Evolutionary conservation across 2,113 vertebrate genomes (phyloP).

Genomic region (Menura novaehollandiae): DNA sequence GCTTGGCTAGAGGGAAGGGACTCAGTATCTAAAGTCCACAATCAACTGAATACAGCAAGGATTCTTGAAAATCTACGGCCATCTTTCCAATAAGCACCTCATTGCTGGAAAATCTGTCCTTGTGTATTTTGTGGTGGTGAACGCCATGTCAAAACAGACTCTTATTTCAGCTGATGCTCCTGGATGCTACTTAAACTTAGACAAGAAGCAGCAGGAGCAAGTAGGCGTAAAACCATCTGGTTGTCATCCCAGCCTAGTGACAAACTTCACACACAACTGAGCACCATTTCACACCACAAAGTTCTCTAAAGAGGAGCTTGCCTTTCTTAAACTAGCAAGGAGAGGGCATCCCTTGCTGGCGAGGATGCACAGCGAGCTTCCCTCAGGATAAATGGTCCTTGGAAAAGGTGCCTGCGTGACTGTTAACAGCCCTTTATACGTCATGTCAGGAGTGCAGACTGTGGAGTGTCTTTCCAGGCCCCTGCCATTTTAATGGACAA

Average conservation of each 20-base stretch:
- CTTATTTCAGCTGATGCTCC: neutral
- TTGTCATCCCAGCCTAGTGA: neutral
- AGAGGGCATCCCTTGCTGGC: neutral
- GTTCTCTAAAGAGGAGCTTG: neutral
- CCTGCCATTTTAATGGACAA: constrained; percentile 16
- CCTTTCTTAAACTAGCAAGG: neutral
- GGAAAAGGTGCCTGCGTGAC: neutral
- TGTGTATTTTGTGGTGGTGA: neutral
- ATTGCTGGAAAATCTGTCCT: neutral
- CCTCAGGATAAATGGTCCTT: neutral
- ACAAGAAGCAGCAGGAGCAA: neutral
- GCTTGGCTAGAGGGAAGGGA: neutral
- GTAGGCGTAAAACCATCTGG: neutral
- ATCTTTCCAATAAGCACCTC: neutral
- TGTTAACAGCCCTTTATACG: neutral
- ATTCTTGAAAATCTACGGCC: neutral
- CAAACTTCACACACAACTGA: rapidly evolving
- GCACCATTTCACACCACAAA: neutral
- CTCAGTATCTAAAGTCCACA: neutral
- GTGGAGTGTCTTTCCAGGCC: neutral
- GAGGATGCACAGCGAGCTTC: neutral
- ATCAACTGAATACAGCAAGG: neutral
- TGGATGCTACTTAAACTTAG: neutral
- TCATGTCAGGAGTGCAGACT: neutral
- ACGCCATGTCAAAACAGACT: neutral